These are phyloP conservation scores for Turdus rufiventris DNA, from an alignment of 2,113 vertebrate genomes.

Conservation along the genomic window DNA sequence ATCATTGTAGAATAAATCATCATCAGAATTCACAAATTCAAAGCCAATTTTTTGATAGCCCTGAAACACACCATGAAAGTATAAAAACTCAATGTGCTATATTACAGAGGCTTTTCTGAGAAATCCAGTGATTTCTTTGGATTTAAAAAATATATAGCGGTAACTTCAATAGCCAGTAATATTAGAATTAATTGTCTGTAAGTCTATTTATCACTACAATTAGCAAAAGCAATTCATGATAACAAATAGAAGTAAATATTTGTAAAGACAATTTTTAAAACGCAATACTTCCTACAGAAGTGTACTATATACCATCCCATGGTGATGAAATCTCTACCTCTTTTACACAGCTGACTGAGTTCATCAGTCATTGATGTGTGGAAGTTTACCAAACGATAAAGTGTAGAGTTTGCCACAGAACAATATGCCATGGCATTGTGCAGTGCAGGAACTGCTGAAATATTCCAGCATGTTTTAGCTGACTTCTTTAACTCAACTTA, in stretches of 20 bases:
- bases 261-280: background rate
- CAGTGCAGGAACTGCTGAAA: background rate
- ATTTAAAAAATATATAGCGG: background rate
- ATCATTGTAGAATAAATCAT: background rate
- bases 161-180: background rate
- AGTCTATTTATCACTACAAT: background rate
- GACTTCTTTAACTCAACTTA: background rate
- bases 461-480: background rate
- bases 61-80: background rate
- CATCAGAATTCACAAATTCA: background rate
- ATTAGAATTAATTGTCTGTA: background rate
- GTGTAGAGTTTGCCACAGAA: background rate
- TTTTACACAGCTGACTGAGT: background rate
- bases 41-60: background rate
- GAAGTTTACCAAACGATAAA: background rate
- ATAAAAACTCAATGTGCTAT: background rate
- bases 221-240: background rate
- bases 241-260: background rate
- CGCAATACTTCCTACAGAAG: accelerated
- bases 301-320: background rate
- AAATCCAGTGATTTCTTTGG: background rate
- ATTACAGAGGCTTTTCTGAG: background rate
- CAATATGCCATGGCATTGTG: background rate
- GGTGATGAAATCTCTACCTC: background rate
- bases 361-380: background rate